phyloP scores from a whole-genome alignment of 2,888 invertebrate species.

The Sisyra terminalis region DNA sequence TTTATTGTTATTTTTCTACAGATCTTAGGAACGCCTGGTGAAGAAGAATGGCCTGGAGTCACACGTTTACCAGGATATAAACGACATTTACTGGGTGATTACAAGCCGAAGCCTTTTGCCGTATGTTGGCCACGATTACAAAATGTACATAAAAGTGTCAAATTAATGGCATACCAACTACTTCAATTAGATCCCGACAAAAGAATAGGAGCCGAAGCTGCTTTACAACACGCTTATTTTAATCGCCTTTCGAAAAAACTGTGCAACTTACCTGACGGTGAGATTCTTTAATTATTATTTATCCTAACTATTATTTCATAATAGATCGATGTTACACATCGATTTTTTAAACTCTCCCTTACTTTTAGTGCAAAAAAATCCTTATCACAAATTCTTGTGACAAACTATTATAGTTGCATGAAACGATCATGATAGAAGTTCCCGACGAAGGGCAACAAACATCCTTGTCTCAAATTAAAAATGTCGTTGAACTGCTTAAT shows the following conservation, averaged over 20 bases:
- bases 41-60: constrained; percentile 87
- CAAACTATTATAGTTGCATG: too few species aligned
- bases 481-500: too few species aligned
- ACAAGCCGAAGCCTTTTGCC: constrained; percentile 62
- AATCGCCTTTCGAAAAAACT: constrained; percentile 76
- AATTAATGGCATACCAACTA: constrained; percentile 65
- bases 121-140: constrained; percentile 79
- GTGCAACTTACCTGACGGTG: constrained; percentile 84
- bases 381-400: too few species aligned
- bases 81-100: constrained; percentile 54
- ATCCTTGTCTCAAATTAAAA: too few species aligned
- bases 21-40: constrained; percentile 89
- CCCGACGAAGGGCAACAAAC: too few species aligned
- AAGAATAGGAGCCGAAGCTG: constrained; percentile 74
- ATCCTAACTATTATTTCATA: too few species aligned
- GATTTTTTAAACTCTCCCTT: too few species aligned
- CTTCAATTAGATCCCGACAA: constrained; percentile 75
- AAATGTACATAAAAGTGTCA: constrained; percentile 80
- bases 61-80: constrained; percentile 74
- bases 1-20: constrained; percentile 27
- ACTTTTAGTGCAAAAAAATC: too few species aligned
- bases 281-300: constrained; percentile 21
- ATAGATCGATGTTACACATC: too few species aligned
- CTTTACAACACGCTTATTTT: constrained; percentile 83
- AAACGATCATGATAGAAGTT: too few species aligned